Conservation (phyloP, 1,140 invertebrate genomes). For the Leptoteleia sp. region DNA sequence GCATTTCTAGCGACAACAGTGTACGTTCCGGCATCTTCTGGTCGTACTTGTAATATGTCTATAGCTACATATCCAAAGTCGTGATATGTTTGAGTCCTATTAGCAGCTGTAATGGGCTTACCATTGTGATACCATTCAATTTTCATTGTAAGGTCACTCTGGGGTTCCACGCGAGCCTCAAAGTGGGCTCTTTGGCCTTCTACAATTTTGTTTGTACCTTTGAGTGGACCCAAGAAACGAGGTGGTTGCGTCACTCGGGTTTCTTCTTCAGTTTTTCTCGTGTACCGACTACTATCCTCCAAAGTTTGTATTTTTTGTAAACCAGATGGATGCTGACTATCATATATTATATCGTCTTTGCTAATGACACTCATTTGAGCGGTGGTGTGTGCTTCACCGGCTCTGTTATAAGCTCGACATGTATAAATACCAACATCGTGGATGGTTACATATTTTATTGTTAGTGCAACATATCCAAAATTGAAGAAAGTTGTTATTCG, state of each 20-base stretch:
- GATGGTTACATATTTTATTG: slow-evolving; percentile 94
- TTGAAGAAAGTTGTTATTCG: slow-evolving; percentile 97
- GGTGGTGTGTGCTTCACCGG: slow-evolving; percentile 93
- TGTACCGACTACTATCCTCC: slow-evolving; percentile 90
- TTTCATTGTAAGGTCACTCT: slow-evolving; percentile 92
- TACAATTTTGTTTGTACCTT: slow-evolving; percentile 95
- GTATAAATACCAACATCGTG: slow-evolving; percentile 96
- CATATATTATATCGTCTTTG: slow-evolving; percentile 91
- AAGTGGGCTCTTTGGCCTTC: slow-evolving; percentile 98
- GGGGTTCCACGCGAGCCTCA: slow-evolving; percentile 96
- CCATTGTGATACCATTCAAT: slow-evolving; percentile 97
- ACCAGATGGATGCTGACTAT: slow-evolving; percentile 92
- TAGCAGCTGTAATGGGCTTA: slow-evolving; percentile 90
- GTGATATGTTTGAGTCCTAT: slow-evolving; percentile 94
- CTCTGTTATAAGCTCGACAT: slow-evolving; percentile 92
- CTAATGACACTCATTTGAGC: slow-evolving; percentile 93
- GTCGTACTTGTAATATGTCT: slow-evolving; percentile 93
- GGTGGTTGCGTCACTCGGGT: slow-evolving; percentile 88
- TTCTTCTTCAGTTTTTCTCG: slow-evolving; percentile 86
- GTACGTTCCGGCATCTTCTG: slow-evolving; percentile 93
- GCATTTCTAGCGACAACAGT: slow-evolving; percentile 94
- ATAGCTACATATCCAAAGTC: slow-evolving; percentile 98
- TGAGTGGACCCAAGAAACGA: slow-evolving; percentile 91
- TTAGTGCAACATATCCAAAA: slow-evolving; percentile 97
- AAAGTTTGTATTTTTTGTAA: slow-evolving; percentile 93